Evolutionary conservation across 2,888 invertebrate genomes (phyloP).

Genomic region (Melieria picta): DNA sequence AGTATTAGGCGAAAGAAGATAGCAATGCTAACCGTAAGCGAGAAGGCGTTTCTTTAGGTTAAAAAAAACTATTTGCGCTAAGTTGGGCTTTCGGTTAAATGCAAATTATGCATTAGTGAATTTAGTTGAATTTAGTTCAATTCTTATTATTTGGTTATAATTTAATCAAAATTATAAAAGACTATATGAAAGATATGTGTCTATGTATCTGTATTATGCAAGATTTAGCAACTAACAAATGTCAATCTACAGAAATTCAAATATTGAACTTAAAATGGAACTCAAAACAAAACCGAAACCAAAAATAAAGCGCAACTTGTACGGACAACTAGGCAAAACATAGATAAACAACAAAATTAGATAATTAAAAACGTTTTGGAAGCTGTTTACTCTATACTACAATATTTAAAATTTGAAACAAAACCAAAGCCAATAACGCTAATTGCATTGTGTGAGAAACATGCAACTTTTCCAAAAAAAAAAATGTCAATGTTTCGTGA

Average conservation of each 20-base stretch:
- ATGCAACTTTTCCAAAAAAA: conserved; percentile 14
- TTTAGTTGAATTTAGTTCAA: conserved; percentile 8
- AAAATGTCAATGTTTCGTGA: conserved; percentile 27
- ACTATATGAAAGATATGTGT: conserved; percentile 40
- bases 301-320: conserved; percentile 39
- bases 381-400: conserved; percentile 56
- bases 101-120: neutral
- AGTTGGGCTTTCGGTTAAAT: neutral
- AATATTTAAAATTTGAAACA: neutral
- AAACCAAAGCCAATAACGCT: too few relatives aligned
- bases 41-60: neutral
- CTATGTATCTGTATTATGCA: too few relatives aligned
- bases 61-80: neutral
- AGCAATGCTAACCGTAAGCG: conserved; percentile 16
- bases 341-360: conserved; percentile 27
- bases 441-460: too few relatives aligned
- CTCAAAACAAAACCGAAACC: conserved; percentile 23
- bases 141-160: conserved; percentile 3
- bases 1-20: conserved; percentile 12
- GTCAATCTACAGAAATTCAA: conserved; percentile 39
- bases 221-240: conserved; percentile 40
- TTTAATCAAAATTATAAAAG: conserved; percentile 29
- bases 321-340: conserved; percentile 18
- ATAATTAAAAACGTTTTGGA: conserved; percentile 55
- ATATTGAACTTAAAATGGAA: conserved; percentile 9